phyloP scores from a whole-genome alignment of 2,888 invertebrate species.

The Limnephilus rhombicus region DNA sequence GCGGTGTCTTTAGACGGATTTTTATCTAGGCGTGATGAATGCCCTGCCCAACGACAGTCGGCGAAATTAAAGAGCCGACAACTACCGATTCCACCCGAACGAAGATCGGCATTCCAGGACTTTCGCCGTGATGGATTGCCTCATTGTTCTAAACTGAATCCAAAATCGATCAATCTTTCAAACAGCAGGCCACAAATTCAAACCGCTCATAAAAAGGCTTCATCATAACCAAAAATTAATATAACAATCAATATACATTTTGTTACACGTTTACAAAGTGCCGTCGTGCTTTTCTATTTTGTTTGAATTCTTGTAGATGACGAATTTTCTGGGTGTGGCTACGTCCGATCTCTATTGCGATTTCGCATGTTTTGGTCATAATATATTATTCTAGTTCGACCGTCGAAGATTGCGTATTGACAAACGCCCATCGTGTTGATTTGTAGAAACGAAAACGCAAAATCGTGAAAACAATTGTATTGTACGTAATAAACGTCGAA shows the following conservation, averaged over 20 bases:
- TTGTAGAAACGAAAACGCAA: constrained; percentile 13
- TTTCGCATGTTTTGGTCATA: constrained; percentile 30
- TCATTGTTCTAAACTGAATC: constrained; percentile 49
- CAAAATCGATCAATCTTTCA: constrained; percentile 32
- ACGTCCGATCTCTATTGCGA: constrained; percentile 17
- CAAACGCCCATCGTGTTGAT: constrained; percentile 38
- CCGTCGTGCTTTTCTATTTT: neutral
- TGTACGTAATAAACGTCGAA: constrained; percentile 26
- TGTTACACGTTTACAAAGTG: neutral
- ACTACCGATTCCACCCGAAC: constrained; percentile 45
- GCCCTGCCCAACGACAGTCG: constrained; percentile 51
- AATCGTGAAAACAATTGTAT: constrained; percentile 49
- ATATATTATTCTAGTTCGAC: constrained; percentile 2
- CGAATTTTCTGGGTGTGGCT: constrained; percentile 40
- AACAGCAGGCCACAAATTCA: neutral
- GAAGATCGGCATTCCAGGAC: constrained; percentile 29
- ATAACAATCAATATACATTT: neutral
- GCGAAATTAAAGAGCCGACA: constrained; percentile 54
- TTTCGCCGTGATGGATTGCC: constrained; percentile 58
- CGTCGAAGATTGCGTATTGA: constrained; percentile 16
- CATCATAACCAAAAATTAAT: neutral
- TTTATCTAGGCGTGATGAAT: constrained; percentile 62
- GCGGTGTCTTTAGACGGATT: constrained; percentile 65
- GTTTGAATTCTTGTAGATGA: neutral
- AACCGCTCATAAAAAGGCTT: neutral